phyloP scores from a whole-genome alignment of 2,888 invertebrate species.

The Buathra laborator region DNA sequence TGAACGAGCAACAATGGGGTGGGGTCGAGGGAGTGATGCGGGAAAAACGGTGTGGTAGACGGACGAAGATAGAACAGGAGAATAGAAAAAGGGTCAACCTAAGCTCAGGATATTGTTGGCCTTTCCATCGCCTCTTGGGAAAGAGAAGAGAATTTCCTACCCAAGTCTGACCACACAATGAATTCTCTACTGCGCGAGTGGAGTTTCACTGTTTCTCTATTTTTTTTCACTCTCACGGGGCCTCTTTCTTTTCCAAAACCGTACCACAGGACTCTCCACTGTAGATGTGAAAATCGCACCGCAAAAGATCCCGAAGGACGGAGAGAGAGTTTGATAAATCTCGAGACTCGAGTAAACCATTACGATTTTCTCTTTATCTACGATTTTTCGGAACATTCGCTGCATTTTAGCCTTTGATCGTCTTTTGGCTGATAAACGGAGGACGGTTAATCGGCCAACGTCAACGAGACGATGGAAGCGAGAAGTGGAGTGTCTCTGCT shows the following conservation, averaged over 20 bases:
- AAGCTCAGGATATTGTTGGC: slow-evolving; percentile 34
- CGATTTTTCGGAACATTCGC: background rate
- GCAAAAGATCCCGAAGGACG: slow-evolving; percentile 6
- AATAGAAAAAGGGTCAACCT: slow-evolving; percentile 19
- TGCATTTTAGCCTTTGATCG: background rate
- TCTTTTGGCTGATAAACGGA: background rate
- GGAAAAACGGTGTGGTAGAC: background rate
- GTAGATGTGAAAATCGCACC: background rate
- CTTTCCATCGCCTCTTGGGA: slow-evolving; percentile 20
- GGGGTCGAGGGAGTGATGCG: slow-evolving; percentile 22
- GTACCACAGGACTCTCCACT: background rate
- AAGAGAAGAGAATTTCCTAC: slow-evolving; percentile 39
- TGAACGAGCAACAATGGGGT: slow-evolving; percentile 13
- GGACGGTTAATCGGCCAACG: slow-evolving; percentile 1
- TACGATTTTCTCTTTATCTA: background rate
- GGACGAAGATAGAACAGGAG: slow-evolving; percentile 2
- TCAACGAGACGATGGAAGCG: background rate
- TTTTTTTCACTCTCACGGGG: slow-evolving; percentile 8
- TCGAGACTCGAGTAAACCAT: slow-evolving; percentile 29
- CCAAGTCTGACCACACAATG: slow-evolving; percentile 55
- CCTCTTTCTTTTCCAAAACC: background rate
- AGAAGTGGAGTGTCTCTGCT: slow-evolving; percentile 1
- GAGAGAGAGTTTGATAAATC: slow-evolving; percentile 48
- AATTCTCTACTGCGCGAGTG: slow-evolving; percentile 42
- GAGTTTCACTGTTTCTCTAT: background rate